phyloP scores from a whole-genome alignment of 2,888 invertebrate genomes.

The Drosophila kokeensis region DNA sequence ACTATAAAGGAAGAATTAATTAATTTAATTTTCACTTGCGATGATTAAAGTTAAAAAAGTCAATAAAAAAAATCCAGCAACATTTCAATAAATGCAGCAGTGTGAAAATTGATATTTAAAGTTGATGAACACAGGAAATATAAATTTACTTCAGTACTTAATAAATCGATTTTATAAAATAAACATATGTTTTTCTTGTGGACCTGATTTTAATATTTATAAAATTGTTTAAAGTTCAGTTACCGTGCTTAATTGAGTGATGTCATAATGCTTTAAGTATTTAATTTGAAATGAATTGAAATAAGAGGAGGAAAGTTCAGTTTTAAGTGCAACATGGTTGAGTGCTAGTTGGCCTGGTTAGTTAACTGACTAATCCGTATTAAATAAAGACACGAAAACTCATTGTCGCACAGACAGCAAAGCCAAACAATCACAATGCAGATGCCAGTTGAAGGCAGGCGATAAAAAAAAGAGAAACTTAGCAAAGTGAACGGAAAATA shows the following conservation, averaged over 20 bases:
- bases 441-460: conserved; percentile 23
- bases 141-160: background rate
- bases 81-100: background rate
- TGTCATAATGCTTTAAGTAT: background rate
- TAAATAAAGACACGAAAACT: conserved; percentile 65
- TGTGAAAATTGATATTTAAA: background rate
- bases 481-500: conserved; percentile 40
- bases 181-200: background rate
- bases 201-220: background rate
- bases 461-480: conserved; percentile 12
- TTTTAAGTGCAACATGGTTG: conserved; percentile 2
- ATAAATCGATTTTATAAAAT: background rate
- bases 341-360: conserved; percentile 8
- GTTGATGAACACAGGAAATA: background rate
- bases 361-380: conserved; percentile 69
- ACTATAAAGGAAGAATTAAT: background rate
- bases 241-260: background rate
- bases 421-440: conserved; percentile 51
- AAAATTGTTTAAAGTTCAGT: background rate
- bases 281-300: background rate
- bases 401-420: conserved; percentile 28
- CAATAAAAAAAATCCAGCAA: background rate
- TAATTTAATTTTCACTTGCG: background rate
- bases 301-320: background rate
- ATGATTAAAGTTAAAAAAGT: background rate